Base-by-base conservation (phyloP, 92 coral and sea anemone species). In the Porites rus region DNA sequence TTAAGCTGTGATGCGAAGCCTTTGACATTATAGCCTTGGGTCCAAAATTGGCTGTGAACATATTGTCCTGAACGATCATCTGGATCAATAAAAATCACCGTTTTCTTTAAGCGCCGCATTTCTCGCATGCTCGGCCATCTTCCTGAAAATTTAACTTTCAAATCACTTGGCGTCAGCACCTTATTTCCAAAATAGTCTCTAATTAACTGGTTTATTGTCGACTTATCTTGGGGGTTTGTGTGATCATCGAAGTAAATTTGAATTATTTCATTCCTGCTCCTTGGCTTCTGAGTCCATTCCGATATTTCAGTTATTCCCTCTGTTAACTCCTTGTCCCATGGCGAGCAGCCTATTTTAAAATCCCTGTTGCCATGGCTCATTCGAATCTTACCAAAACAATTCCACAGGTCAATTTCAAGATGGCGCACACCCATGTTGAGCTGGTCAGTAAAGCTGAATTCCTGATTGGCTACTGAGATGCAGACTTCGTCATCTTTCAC, bases 341-440 rank as follows among this genome's bases (percentile, higher is more conserved):
- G 98, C 1, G 88, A 80, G 73, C 98, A 94, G 28, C 96, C 96
- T 1, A 94, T 46, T 63, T 85, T 88, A 52, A 89, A 82, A 3
- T 88, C 75, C n/a, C 59, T 14, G 51, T 86, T 80, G 50, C 93
- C 94, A 71, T 94, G 98, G 21, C 96, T 92, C 96, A 94, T 94
- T 6, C 94, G 84, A 51, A 94, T 88, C 72, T 93, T 90, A 10
- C 94, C 96, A 84, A 92, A 94, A 72, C 98, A 94, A 73, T 92
- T 85, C 98, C 98, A 94, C 65, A 95, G 91, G 50, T 94, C 98
- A 46, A 94, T 86, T 64, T 94, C 98, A 77, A 94, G 86, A 66
- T 92, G 87, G 1, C 96, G 87, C 5, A 94, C 81, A 20, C 98
- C 98, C 96, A 94, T 93, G 82, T 94, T 81, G 4, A 94, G 84